Base-by-base conservation (phyloP, 2,797 vertebrate genomes). In the Pagetopsis macropterus region DNA sequence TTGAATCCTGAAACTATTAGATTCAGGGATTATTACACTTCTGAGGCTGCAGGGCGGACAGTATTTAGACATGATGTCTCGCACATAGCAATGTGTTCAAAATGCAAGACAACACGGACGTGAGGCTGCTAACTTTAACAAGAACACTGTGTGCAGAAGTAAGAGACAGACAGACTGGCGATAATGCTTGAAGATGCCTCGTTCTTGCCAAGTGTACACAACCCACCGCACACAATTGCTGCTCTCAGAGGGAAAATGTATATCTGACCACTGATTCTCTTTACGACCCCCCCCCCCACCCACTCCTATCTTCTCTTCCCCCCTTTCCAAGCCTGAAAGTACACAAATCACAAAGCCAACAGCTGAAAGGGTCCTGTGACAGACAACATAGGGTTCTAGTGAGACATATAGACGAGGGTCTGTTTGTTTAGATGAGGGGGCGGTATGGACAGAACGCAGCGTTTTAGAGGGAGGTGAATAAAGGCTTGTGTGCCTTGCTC, bases 321-420 rank as follows among this genome's bases (percentile, higher is more conserved):
- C 65, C 51, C 40, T 43, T 3, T 21, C 43, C 44, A 4, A 37
- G 48, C 45, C 44, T 19, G 54, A 63, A 54, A 37, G 82, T 51
- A 76, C 84, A 83, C 86, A 86, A 81, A 89, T 87, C 83, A 84
- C 15, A 45, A 52, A 52, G 5, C 61, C 79, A 89, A 78, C 89
- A 90, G 89, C 90, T 93, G 88, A 83, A 66, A 60, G 70, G 69
- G 17, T 79, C 64, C 50, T 71, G 66, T 83, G 83, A 87, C 73
- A n/a, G 49, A 74, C 66, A 75, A 57, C 76, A 82, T 50, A 48
- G 54, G 60, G 49, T 78, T 82, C 81, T 70, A 80, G n/a, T 80
- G 82, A 76, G 78, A 80, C 85, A 84, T 19, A 23, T 75, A 62
- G 48, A 23, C 9, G 13, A 23, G 37, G 1, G 57, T 52, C 10